These are phyloP conservation scores for Melanotaenia nigrans DNA, from an alignment of 2,797 vertebrate genomes.

Conservation along the genomic window DNA sequence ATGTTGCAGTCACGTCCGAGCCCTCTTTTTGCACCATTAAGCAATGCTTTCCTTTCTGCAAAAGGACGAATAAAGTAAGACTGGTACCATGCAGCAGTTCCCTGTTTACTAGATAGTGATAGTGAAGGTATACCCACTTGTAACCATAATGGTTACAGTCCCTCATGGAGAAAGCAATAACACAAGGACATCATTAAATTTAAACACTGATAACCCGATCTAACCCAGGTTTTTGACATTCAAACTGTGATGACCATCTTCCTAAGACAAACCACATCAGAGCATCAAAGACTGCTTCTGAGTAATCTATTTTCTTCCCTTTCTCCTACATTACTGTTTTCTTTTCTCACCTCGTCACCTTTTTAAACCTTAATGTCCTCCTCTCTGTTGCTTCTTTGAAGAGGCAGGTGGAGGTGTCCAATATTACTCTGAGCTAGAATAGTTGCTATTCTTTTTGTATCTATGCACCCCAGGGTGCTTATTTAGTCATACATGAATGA, in stretches of 20 bases:
- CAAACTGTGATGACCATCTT: background rate
- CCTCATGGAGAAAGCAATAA: background rate
- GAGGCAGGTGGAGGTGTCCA: slow-evolving; percentile 36
- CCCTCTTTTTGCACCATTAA: no score
- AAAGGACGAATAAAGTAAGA: no score
- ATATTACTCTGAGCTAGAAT: slow-evolving; percentile 20
- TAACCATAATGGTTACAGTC: background rate
- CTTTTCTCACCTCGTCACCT: slow-evolving; percentile 15
- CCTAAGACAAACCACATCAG: slow-evolving; percentile 23
- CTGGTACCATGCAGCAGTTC: background rate
- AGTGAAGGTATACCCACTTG: background rate
- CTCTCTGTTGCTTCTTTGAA: slow-evolving; percentile 25
- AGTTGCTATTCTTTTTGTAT: background rate
- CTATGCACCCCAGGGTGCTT: slow-evolving; percentile 36
- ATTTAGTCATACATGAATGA: slow-evolving; percentile 49
- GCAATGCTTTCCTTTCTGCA: no score
- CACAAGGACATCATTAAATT: background rate
- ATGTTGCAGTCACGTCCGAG: no score
- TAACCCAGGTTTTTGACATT: slow-evolving; percentile 12
- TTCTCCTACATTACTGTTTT: slow-evolving; percentile 3
- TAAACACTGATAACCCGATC: background rate
- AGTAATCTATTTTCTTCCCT: slow-evolving; percentile 20
- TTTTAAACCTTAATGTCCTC: slow-evolving; percentile 29
- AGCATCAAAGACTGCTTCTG: slow-evolving; percentile 20
- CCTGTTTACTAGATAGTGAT: background rate